Percentiles rank a stretch among this genome's conserved stretches.
Conservation (phyloP, 2,797 vertebrate genomes). For the Hipposideros larvatus region DNA sequence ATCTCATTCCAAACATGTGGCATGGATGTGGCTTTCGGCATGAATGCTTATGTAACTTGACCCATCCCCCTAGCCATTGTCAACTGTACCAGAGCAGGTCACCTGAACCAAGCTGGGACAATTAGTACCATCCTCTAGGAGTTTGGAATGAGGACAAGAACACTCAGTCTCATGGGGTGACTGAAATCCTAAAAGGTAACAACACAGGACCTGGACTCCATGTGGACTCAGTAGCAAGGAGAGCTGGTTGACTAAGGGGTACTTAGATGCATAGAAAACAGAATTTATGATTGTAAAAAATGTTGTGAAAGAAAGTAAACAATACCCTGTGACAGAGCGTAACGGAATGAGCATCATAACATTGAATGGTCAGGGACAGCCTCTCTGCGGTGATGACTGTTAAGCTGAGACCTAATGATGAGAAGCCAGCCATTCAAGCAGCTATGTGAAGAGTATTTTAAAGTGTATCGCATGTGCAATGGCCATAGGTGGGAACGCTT, state of each 20-base stretch:
- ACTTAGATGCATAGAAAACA: neutral
- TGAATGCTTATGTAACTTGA: neutral
- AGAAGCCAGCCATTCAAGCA: neutral
- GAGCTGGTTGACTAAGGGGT: neutral
- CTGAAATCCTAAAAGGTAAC: neutral
- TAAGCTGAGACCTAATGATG: neutral
- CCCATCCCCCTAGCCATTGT: accelerated
- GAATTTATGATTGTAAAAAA: neutral
- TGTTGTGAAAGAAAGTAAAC: neutral
- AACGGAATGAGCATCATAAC: neutral
- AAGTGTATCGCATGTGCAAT: neutral
- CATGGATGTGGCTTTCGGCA: neutral
- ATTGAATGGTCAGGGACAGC: neutral
- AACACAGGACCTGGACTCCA: neutral
- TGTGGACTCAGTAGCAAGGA: neutral
- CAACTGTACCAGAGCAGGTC: neutral
- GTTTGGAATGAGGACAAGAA: neutral
- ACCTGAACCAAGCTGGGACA: neutral
- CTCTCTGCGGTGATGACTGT: neutral
- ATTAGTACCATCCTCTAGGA: neutral
- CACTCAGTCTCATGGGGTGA: neutral
- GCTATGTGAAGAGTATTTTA: neutral
- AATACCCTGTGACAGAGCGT: neutral
- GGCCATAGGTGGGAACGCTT: neutral
- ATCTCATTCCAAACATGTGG: neutral